These are phyloP conservation scores for Labrus mixtus DNA, from an alignment of 2,113 vertebrate genomes.

Conservation along the genomic window DNA sequence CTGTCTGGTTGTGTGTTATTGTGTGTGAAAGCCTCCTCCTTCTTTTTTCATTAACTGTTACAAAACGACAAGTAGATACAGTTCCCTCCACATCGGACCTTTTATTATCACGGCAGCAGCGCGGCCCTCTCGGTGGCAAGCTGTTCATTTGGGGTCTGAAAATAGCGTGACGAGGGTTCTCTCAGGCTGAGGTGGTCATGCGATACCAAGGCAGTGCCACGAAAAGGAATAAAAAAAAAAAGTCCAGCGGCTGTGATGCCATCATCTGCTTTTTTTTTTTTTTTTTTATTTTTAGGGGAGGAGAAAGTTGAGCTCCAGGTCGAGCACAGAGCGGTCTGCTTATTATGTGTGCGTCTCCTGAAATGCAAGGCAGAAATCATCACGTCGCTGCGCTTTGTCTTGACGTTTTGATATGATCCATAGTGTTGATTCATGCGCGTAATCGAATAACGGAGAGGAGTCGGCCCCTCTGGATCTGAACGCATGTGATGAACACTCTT, in stretches of 20 bases:
- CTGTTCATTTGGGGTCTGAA: slow-evolving; percentile 59
- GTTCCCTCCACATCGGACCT: slow-evolving; percentile 13
- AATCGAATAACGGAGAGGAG: slow-evolving; percentile 19
- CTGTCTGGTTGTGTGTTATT: neutral
- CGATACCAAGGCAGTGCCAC: slow-evolving; percentile 41
- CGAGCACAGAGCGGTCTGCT: neutral
- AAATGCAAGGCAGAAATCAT: neutral
- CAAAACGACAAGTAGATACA: neutral
- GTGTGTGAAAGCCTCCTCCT: slow-evolving; percentile 17
- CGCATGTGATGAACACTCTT: slow-evolving; percentile 1
- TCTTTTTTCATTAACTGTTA: slow-evolving; percentile 20
- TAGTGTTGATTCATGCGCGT: slow-evolving; percentile 14
- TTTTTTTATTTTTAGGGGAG: too few relatives aligned
- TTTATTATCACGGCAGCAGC: slow-evolving; percentile 21
- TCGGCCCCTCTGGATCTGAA: neutral
- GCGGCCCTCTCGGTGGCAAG: slow-evolving; percentile 43
- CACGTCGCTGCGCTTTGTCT: neutral
- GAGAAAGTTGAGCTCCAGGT: neutral
- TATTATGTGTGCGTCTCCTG: slow-evolving; percentile 4
- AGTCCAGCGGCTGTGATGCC: slow-evolving; percentile 26
- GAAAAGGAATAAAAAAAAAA: slow-evolving; percentile 33
- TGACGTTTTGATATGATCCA: slow-evolving; percentile 30
- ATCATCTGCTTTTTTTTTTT: slow-evolving; percentile 31
- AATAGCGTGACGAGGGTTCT: slow-evolving; percentile 52
- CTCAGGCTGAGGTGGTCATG: slow-evolving; percentile 62